Evolutionary conservation across 2,113 vertebrate species (phyloP), one percentile per base, ranked within the genome.

Genomic region (Trachemys scripta): DNA sequence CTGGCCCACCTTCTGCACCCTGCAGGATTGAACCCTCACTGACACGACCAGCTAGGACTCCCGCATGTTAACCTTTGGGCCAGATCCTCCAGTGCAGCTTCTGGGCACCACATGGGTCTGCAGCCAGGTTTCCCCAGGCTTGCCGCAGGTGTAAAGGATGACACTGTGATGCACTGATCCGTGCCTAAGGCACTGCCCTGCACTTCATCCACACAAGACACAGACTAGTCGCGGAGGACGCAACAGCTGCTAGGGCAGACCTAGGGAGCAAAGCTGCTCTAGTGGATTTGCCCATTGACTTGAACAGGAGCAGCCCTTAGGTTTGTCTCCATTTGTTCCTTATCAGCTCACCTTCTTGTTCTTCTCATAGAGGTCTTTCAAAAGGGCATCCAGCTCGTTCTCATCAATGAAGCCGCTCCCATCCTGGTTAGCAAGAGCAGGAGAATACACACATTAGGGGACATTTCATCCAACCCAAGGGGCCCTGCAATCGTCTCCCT

Each of bases 371-470:
- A 99, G 99, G 89, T 99, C 99, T 97, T 99, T 99, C 97, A 99
- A 97, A 49, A 99, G 99, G 8, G 99, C 99, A 0, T 99, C 99
- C 98, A 99, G 95, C 94, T 99, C 99, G 0, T 99, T 98, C 98
- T 99, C 99, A 12, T 99, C 99, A 19, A 99, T 99, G 98, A 99
- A 99, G 91, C 99, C 99, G 1, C 98, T 99, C 13, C 99, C 99
- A 6, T 99, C 99, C 99, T 99, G 96, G 62, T 5, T 54, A 54
- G 59, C 75, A 47, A 76, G 2, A 13, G 87, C 8, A 81, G 47
- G 87, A 31, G 82, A 47, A 56, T 38, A 85, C 0, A 0, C 89
- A 38, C 25, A 53, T 84, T 51, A 59, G 47, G 17, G 29, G 35
- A 45, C 42, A 10, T 20, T 25, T 38, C 16, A 3, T 38, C 5